phyloP scores from a whole-genome alignment of 2,888 invertebrate genomes.

The Lepidocyrtinus sp. region DNA sequence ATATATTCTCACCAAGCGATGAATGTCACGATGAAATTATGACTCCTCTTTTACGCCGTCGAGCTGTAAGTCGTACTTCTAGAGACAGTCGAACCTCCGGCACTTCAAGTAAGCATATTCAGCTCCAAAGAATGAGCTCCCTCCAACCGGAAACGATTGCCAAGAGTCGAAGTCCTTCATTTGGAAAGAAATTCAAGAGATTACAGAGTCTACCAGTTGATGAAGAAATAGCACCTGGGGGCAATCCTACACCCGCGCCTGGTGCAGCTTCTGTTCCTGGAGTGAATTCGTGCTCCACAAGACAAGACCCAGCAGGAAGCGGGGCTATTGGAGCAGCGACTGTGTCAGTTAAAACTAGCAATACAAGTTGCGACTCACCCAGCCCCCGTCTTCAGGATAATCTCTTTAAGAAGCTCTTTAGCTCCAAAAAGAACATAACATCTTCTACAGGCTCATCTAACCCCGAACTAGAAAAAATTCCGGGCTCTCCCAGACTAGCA shows the following conservation, averaged over 20 bases:
- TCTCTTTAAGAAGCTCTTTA: slow-evolving; percentile 58
- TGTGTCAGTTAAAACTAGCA: background rate
- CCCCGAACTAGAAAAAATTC: slow-evolving; percentile 62
- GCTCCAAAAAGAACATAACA: slow-evolving; percentile 55
- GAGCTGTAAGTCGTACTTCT: slow-evolving; percentile 63
- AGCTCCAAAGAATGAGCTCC: slow-evolving; percentile 67
- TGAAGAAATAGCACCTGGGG: slow-evolving; percentile 54
- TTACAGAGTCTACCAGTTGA: slow-evolving; percentile 66
- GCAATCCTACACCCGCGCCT: background rate
- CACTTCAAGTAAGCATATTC: slow-evolving; percentile 58
- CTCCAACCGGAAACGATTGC: slow-evolving; percentile 63
- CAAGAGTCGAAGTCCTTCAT: slow-evolving; percentile 48
- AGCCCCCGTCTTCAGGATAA: slow-evolving; percentile 46
- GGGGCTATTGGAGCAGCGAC: too few species aligned
- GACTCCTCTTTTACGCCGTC: slow-evolving; percentile 63
- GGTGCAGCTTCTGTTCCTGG: background rate
- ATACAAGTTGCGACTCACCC: background rate
- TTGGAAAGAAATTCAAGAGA: slow-evolving; percentile 59
- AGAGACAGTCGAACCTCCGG: slow-evolving; percentile 59
- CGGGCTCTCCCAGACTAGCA: slow-evolving; percentile 71
- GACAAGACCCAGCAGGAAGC: too few species aligned
- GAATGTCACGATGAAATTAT: slow-evolving; percentile 76
- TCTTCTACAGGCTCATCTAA: slow-evolving; percentile 64
- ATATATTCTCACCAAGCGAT: slow-evolving; percentile 77
- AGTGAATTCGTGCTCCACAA: background rate